These are phyloP conservation scores for Pyrocoelia pectoralis DNA, from an alignment of 2,888 invertebrate genomes.

Conservation along the genomic window DNA sequence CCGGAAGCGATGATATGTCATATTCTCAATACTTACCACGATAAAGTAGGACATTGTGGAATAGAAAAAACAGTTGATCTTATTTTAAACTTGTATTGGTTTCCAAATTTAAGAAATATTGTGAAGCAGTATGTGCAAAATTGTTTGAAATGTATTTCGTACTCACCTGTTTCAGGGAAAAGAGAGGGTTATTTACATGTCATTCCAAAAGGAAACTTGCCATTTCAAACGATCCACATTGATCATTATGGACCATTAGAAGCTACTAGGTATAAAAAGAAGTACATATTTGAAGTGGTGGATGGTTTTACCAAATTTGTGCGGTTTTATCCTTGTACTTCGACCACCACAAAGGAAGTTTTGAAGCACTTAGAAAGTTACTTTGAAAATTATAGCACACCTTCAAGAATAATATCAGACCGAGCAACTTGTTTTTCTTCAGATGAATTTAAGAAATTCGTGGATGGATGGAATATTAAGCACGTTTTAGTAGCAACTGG, in stretches of 20 bases:
- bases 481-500: conserved; percentile 33
- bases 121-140: background rate
- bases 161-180: background rate
- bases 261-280: background rate
- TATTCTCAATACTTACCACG: conserved; percentile 40
- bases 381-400: conserved; percentile 34
- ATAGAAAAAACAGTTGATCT: background rate
- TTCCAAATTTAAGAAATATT: background rate
- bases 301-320: background rate
- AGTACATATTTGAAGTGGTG: background rate
- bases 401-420: conserved; percentile 41
- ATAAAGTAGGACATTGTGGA: conserved; percentile 47
- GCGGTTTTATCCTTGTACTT: background rate
- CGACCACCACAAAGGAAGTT: background rate
- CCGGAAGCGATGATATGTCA: background rate
- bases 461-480: conserved; percentile 30
- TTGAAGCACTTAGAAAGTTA: background rate
- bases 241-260: conserved; percentile 11
- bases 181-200: background rate
- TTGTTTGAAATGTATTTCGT: conserved; percentile 1
- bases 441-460: conserved; percentile 40
- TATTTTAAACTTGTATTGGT: background rate
- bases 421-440: conserved; percentile 46
- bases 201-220: conserved; percentile 2
- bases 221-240: background rate